Evolutionary conservation across 2,888 invertebrate genomes (phyloP).

Genomic region (Uloborus plumipes): DNA sequence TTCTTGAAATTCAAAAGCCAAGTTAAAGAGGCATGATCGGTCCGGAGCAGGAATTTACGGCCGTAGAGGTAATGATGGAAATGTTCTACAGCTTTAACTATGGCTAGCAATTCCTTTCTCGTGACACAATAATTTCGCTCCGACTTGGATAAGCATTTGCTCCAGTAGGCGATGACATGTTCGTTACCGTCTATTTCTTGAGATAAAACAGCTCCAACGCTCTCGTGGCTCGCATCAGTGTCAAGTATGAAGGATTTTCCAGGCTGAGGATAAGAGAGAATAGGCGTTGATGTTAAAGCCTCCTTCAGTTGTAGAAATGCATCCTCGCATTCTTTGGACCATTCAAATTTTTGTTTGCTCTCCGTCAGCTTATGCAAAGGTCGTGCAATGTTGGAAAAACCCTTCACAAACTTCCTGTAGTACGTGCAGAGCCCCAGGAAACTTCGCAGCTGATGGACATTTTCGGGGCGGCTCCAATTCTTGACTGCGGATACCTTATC

Average conservation of each 20-base stretch:
- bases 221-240: neutral
- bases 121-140: neutral
- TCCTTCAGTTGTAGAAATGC: neutral
- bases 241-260: constrained; percentile 1
- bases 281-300: neutral
- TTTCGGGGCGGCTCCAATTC: neutral
- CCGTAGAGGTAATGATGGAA: no score
- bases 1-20: no score
- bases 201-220: no score
- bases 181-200: no score
- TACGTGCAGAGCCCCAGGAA: constrained; percentile 12
- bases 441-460: constrained; percentile 5
- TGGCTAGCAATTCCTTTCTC: neutral
- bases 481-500: neutral
- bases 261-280: neutral
- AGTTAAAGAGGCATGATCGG: no score
- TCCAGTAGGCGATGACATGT: neutral
- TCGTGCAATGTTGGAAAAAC: constrained; percentile 3
- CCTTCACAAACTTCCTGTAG: constrained; percentile 9
- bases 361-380: constrained; percentile 9
- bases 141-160: neutral
- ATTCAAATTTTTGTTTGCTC: neutral
- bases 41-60: no score
- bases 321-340: neutral
- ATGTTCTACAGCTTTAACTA: no score